Conservation (phyloP, 2,888 invertebrate species). For the Mimas tiliae region DNA sequence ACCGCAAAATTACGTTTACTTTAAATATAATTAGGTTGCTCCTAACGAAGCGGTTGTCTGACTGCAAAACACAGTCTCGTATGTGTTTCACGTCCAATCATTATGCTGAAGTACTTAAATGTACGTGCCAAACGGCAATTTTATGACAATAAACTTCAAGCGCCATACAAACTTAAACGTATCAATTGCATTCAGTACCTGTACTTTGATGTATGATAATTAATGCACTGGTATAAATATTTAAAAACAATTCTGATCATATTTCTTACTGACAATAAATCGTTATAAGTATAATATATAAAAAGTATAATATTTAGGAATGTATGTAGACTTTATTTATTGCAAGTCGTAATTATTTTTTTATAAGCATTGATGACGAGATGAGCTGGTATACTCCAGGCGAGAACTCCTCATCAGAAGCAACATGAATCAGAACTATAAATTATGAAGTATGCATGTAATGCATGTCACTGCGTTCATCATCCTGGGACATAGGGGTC, state of each 20-base stretch:
- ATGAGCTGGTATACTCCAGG: no score
- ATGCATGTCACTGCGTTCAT: no score
- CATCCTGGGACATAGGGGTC: no score
- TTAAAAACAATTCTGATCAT: slow-evolving; percentile 9
- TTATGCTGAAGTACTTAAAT: slow-evolving; percentile 51
- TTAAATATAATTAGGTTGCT: slow-evolving; percentile 63
- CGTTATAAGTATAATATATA: slow-evolving; percentile 27
- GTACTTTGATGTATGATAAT: slow-evolving; percentile 17
- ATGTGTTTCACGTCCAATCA: slow-evolving; percentile 52
- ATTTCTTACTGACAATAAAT: slow-evolving; percentile 10
- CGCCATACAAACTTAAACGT: slow-evolving; percentile 31
- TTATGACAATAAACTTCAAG: slow-evolving; percentile 46
- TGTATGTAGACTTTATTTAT: slow-evolving; percentile 6
- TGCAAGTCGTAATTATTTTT: background rate
- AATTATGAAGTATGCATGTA: no score
- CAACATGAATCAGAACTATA: no score
- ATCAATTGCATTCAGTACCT: slow-evolving; percentile 22
- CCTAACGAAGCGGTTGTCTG: slow-evolving; percentile 48
- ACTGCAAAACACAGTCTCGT: slow-evolving; percentile 52
- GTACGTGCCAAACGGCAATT: slow-evolving; percentile 45
- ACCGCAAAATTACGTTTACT: slow-evolving; percentile 54
- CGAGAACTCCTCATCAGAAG: no score
- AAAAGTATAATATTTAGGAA: slow-evolving; percentile 35
- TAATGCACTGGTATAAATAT: slow-evolving; percentile 14
- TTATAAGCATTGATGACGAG: no score